Conservation (phyloP, 2,797 vertebrate genomes). For the Sardinella longiceps region DNA sequence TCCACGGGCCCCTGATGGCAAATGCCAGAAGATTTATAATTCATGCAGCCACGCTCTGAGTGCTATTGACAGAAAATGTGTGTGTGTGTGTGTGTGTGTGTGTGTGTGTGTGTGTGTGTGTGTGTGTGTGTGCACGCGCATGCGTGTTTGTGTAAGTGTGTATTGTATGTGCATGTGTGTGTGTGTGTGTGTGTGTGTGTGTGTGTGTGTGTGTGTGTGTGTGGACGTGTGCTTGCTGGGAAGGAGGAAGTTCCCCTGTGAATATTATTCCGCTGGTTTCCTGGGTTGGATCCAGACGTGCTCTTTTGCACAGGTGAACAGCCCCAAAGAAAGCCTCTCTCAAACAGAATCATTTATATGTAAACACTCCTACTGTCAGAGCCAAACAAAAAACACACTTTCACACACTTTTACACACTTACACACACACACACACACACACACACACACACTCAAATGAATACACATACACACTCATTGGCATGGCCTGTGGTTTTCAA, state of each 20-base stretch:
- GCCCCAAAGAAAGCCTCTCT: background rate
- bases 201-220: slow-evolving; percentile 4
- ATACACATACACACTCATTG: background rate
- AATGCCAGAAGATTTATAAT: slow-evolving; percentile 63
- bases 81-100: slow-evolving; percentile 12
- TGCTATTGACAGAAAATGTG: slow-evolving; percentile 54
- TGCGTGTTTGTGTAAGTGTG: slow-evolving; percentile 16
- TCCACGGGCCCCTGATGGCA: slow-evolving; percentile 42
- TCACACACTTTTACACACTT: no score
- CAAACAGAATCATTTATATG: background rate
- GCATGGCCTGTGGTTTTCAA: background rate
- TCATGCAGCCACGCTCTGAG: slow-evolving; percentile 53
- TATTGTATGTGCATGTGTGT: background rate
- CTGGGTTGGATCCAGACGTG: background rate
- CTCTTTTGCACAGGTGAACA: slow-evolving; percentile 6
- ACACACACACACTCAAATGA: background rate
- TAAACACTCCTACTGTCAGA: slow-evolving; percentile 8
- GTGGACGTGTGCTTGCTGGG: background rate
- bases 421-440: background rate
- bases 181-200: slow-evolving; percentile 19
- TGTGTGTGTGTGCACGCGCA: background rate
- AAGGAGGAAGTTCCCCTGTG: background rate
- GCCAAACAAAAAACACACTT: no score
- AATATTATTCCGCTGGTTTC: background rate
- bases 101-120: slow-evolving; percentile 4